Base-by-base conservation (phyloP, 2,797 vertebrate species). In the Gouania willdenowi region DNA sequence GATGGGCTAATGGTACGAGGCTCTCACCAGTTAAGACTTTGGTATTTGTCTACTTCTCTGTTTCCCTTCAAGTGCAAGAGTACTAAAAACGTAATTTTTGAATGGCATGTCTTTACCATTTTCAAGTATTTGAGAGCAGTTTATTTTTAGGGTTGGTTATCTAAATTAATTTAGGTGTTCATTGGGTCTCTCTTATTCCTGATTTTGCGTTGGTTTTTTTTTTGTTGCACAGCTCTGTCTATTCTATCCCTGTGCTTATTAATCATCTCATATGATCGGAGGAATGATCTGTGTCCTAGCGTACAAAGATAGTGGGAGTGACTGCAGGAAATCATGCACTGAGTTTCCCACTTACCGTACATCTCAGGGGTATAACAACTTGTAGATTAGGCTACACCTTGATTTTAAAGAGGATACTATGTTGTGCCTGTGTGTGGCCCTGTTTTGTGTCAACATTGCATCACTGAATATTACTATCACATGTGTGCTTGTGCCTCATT, bases 31-130 rank as follows among this genome's bases (percentile, higher is more conserved):
- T 84, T 38, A 50, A 77, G 26, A 69, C 79, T 80, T 53, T 79
- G 87, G 85, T 87, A 87, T 89, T 89, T 72, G 57, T 79, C 61
- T 66, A 65, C 44, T 66, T 79, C 60, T 49, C n/a, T 23, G 66
- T 20, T 50, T 56, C 23, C 59, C 36, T 69, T 9, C 10, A 3
- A 41, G 27, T 30, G 15, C 26, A 26, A 42, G 12, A 36, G 30
- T 32, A 34, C 40, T 42, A 23, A 5, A 15, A 44, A 19, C 36
- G 31, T 35, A 26, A 23, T 54, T 56, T 32, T 26, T 25, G 41
- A 67, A 56, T 33, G 26, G 22, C 18, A 61, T 61, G 51, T 51
- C 62, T 72, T 45, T 6, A 55, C 18, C 34, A 35, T 38, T 1
- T 0, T 0, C 15, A 42, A 23, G 3, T 64, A 63, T 55, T 33